Evolutionary conservation across 2,797 vertebrate species (phyloP).

Genomic region (Choloepus didactylus): DNA sequence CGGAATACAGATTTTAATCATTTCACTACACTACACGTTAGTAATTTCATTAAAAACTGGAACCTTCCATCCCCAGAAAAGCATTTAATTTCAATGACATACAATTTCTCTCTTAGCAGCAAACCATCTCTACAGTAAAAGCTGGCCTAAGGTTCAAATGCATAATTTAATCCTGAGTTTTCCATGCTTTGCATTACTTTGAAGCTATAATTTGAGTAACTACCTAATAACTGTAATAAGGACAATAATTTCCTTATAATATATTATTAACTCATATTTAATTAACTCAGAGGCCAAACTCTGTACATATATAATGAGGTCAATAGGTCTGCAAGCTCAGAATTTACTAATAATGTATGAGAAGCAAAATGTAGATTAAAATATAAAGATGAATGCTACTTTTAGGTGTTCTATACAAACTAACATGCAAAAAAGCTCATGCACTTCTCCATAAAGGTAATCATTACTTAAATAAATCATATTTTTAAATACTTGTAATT

Average conservation of each 20-base stretch:
- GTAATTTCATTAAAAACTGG: constrained; percentile 95
- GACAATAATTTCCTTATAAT: constrained; percentile 94
- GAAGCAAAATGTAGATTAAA: constrained; percentile 79
- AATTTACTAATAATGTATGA: constrained; percentile 89
- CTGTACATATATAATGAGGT: constrained; percentile 89
- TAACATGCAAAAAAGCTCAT: constrained; percentile 73
- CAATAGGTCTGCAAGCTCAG: constrained; percentile 88
- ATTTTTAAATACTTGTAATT: constrained; percentile 78
- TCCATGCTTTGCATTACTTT: constrained; percentile 94
- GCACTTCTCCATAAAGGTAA: constrained; percentile 70
- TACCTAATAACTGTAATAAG: constrained; percentile 97
- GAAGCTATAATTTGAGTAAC: constrained; percentile 96
- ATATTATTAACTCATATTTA: constrained; percentile 93
- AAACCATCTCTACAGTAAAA: constrained; percentile 93
- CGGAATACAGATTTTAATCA: constrained; percentile 97
- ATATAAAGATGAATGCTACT: constrained; percentile 72
- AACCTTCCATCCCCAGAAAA: constrained; percentile 95
- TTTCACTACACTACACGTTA: constrained; percentile 91
- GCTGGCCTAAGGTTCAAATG: constrained; percentile 95
- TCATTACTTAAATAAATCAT: constrained; percentile 70
- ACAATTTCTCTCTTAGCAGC: constrained; percentile 93
- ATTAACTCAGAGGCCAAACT: constrained; percentile 90
- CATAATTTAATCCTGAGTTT: constrained; percentile 95
- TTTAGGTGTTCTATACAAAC: constrained; percentile 75
- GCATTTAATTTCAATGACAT: constrained; percentile 98